Percentiles rank a stretch among this genome's conserved stretches.
These are phyloP conservation scores for Syrista parreyssii DNA, from an alignment of 2,888 invertebrate species.

Conservation along the genomic window DNA sequence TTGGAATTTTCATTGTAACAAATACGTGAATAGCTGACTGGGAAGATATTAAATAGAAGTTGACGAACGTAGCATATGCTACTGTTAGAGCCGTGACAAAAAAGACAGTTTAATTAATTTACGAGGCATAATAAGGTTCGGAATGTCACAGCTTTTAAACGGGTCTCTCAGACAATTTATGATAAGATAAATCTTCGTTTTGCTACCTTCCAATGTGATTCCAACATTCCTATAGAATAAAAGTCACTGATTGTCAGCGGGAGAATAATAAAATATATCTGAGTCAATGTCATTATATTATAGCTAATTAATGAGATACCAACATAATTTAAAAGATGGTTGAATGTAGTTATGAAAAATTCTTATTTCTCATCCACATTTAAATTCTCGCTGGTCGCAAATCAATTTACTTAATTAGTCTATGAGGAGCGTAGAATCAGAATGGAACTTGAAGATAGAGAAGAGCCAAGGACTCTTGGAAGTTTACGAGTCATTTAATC, in stretches of 20 bases:
- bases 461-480: neutral
- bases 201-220: neutral
- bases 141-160: neutral
- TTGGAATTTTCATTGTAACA: neutral
- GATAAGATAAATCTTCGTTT: neutral
- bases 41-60: neutral
- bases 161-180: neutral
- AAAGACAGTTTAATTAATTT: neutral
- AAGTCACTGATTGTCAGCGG: neutral
- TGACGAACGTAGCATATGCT: neutral
- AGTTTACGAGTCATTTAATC: constrained; percentile 23
- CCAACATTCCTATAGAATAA: neutral
- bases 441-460: neutral
- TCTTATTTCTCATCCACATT: neutral
- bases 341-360: neutral
- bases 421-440: neutral
- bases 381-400: neutral
- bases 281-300: neutral
- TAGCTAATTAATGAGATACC: neutral
- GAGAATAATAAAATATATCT: neutral
- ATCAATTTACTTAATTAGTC: neutral
- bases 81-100: neutral
- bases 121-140: neutral
- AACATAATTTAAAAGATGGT: neutral
- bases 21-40: neutral